phyloP scores from a whole-genome alignment of 2,113 vertebrate species.

The Tinamus guttatus region DNA sequence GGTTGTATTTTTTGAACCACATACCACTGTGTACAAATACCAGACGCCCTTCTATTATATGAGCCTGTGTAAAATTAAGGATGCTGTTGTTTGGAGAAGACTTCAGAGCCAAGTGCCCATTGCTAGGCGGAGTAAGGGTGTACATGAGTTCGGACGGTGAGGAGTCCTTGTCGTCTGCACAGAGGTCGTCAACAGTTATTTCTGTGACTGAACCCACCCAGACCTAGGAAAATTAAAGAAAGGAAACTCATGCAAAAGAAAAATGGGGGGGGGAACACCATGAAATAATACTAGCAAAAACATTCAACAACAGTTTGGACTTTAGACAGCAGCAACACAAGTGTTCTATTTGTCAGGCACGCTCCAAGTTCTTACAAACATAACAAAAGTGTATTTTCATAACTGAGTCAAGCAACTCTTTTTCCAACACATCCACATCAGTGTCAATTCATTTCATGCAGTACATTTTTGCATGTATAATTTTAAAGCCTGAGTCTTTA shows the following conservation, averaged over 20 bases:
- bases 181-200: slow-evolving; percentile 82
- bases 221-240: slow-evolving; percentile 77
- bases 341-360: background rate
- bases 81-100: slow-evolving; percentile 79
- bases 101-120: slow-evolving; percentile 88
- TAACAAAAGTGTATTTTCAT: slow-evolving; percentile 19
- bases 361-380: background rate
- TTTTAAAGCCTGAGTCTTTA: background rate
- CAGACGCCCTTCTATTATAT: slow-evolving; percentile 84
- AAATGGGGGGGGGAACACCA: background rate
- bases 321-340: background rate
- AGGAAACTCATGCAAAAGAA: background rate
- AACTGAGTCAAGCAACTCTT: slow-evolving; percentile 17
- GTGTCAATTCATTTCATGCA: background rate
- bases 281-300: background rate
- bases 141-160: slow-evolving; percentile 81
- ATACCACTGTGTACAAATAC: slow-evolving; percentile 89
- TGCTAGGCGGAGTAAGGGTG: slow-evolving; percentile 86
- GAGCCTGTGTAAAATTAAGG: slow-evolving; percentile 89
- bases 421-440: slow-evolving; percentile 28
- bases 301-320: background rate
- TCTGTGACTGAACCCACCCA: slow-evolving; percentile 89
- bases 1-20: slow-evolving; percentile 25
- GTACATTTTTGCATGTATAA: fast-evolving
- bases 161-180: slow-evolving; percentile 84